Percentiles rank a stretch among this genome's conserved stretches.
phyloP scores from a whole-genome alignment of 2,888 invertebrate species.

The Syrphus vitripennis region DNA sequence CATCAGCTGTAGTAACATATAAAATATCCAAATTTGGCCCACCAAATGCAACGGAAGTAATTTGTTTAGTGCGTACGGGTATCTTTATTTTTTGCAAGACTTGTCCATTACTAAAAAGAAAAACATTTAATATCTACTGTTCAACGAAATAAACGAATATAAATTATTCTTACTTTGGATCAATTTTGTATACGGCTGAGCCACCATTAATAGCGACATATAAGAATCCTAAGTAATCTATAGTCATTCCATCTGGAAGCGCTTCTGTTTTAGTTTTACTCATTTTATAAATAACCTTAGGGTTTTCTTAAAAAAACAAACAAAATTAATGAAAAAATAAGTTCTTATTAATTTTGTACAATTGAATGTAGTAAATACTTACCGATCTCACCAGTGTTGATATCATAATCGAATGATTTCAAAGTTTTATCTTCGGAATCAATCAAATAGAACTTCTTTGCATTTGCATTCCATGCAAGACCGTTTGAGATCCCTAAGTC shows the following conservation, averaged over 20 bases:
- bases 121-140: neutral
- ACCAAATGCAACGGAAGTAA: constrained; percentile 88
- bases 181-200: constrained; percentile 82
- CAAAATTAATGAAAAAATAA: too few species aligned
- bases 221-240: constrained; percentile 88
- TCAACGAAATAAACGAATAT: neutral
- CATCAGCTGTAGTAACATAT: constrained; percentile 86
- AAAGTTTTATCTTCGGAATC: constrained; percentile 87
- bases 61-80: constrained; percentile 87
- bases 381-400: constrained; percentile 85
- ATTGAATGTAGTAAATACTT: too few species aligned
- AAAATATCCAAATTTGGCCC: constrained; percentile 85
- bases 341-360: too few species aligned
- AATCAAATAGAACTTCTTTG: constrained; percentile 87
- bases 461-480: constrained; percentile 87
- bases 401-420: constrained; percentile 88
- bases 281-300: constrained; percentile 83
- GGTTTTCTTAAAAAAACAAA: constrained; percentile 80
- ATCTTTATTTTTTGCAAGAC: constrained; percentile 84
- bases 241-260: constrained; percentile 89
- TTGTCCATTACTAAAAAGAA: constrained; percentile 81
- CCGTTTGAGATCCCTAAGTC: constrained; percentile 88
- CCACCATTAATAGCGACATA: constrained; percentile 90
- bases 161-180: constrained; percentile 79
- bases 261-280: constrained; percentile 80